Base-by-base conservation (phyloP, 2,888 invertebrate species). In the Lymantria monacha region DNA sequence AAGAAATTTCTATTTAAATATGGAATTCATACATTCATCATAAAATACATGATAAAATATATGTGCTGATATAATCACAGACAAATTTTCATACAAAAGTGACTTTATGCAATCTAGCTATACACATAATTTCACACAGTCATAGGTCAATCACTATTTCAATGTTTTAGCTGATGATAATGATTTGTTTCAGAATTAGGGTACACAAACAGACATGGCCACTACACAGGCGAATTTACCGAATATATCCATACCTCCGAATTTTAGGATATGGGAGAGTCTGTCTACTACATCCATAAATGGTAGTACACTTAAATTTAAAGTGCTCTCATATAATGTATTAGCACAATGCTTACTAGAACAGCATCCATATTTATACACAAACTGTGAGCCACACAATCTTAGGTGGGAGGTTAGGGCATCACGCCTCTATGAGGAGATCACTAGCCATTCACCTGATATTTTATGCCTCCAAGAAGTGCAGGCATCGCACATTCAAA, bases 391-490 rank as follows among this genome's bases (percentile, higher is more conserved):
- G 30, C 79, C 85, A 8, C 59, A 78, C 0, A 90, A 92, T 51
- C 85, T 98, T 0, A 80, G 87, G 11, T 98, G 98, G 97, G 85
- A 93, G 11, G 83, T 91, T 42, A 92, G 98, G 44, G 93, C 91
- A 7, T 58, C 79, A 0, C 82, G 81, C 37, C 61, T 93, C 0
- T 86, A 76, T 22, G 73, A 90, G 0, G 93, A 93, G 74, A 90
- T 93, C 38, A 56, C 74, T 0, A 69, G 64, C n/a, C 62, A 93
- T 36, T 77, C 83, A 14, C 93, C 93, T 0, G 93, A 93, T 64
- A 94, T 97, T 53, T 72, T 97, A 52, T 97, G 97, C 76, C 85
- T 98, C 7, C 98, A 99, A 93, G 98, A 99, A 92, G 96, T 98
- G 45, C 96, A 98, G 86, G 91, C 92, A 11, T 91, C 93, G n/a